A percentile compares a stretch with the other conserved stretches of the same genome.
Evolutionary conservation across 2,797 vertebrate genomes (phyloP).

Genomic region (Crenichthys baileyi): DNA sequence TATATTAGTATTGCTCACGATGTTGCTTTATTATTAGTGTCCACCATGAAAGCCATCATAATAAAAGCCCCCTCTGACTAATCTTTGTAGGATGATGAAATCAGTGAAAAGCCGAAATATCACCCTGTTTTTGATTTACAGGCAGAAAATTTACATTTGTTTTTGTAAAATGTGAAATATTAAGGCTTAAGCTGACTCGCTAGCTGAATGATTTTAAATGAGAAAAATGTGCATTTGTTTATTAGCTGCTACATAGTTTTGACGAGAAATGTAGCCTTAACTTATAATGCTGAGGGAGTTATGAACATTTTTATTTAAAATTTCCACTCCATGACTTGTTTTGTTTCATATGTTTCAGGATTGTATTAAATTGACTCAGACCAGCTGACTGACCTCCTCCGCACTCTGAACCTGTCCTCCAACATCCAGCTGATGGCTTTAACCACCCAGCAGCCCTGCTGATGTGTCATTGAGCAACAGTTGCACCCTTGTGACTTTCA

Average conservation of each 20-base stretch:
- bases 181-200: too few species aligned
- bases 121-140: background rate
- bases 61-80: background rate
- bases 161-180: too few species aligned
- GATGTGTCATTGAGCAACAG: constrained; percentile 24
- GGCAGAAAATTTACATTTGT: background rate
- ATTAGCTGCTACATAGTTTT: background rate
- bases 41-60: background rate
- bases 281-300: background rate
- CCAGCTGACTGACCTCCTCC: constrained; percentile 44
- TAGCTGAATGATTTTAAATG: background rate
- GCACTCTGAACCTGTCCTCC: constrained; percentile 8
- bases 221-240: background rate
- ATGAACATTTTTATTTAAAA: background rate
- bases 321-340: background rate
- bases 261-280: background rate
- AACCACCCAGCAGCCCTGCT: background rate
- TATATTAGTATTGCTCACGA: background rate
- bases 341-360: constrained; percentile 24
- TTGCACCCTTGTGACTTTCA: background rate
- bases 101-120: background rate
- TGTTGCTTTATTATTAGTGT: background rate
- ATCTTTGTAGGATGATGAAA: background rate
- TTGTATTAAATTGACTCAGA: background rate
- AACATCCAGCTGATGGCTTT: constrained; percentile 5